phyloP scores from a whole-genome alignment of 2,888 invertebrate genomes.

The Pyrocoelia pectoralis region DNA sequence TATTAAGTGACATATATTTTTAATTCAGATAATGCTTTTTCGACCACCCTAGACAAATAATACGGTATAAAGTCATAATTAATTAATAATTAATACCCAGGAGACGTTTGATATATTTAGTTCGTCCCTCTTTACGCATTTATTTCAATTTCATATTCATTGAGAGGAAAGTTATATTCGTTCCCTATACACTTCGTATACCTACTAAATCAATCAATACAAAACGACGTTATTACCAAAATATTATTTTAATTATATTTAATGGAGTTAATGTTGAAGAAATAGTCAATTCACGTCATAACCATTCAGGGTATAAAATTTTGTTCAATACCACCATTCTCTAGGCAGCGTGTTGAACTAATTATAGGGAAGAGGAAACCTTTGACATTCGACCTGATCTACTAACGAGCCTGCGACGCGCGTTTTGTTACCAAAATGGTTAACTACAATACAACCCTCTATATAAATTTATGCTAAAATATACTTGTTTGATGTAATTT shows the following conservation, averaged over 20 bases:
- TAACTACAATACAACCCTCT: slow-evolving; percentile 26
- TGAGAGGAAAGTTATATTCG: slow-evolving; percentile 48
- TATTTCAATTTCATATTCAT: slow-evolving; percentile 56
- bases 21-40: slow-evolving; percentile 27
- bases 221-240: slow-evolving; percentile 38
- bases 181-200: slow-evolving; percentile 48
- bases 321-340: slow-evolving; percentile 47
- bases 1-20: slow-evolving; percentile 13
- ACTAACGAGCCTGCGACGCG: slow-evolving; percentile 58
- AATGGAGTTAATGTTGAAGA: not conserved
- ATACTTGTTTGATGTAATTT: slow-evolving; percentile 7
- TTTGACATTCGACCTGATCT: slow-evolving; percentile 62
- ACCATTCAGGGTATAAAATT: slow-evolving; percentile 33
- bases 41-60: slow-evolving; percentile 21
- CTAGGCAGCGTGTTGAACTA: slow-evolving; percentile 55
- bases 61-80: slow-evolving; percentile 45
- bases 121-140: slow-evolving; percentile 53
- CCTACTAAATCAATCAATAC: slow-evolving; percentile 54
- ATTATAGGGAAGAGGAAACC: slow-evolving; percentile 62
- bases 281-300: not conserved
- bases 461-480: slow-evolving; percentile 9
- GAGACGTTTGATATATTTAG: slow-evolving; percentile 51
- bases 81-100: slow-evolving; percentile 53
- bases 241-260: not conserved
- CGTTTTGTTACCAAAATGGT: slow-evolving; percentile 55